phyloP scores from a whole-genome alignment of 2,888 invertebrate genomes.

The Pharmacophagus antenor region DNA sequence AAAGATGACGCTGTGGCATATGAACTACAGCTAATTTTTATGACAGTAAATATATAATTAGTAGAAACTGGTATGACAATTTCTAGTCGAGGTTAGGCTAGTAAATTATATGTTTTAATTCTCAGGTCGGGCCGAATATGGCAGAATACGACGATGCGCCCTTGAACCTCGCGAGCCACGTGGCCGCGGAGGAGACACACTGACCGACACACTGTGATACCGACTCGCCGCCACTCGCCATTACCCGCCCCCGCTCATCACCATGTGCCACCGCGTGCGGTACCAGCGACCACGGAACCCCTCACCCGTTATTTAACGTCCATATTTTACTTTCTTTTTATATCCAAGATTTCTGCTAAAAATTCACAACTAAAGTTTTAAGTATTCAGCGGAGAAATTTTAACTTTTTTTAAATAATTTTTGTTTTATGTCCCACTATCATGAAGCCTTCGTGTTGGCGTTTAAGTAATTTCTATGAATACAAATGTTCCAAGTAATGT shows the following conservation, averaged over 20 bases:
- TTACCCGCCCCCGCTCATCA: not conserved
- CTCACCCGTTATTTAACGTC: not conserved
- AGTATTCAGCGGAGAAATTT: no score
- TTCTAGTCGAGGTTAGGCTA: no score
- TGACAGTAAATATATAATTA: no score
- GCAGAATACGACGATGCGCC: constrained; percentile 83
- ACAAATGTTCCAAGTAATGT: no score
- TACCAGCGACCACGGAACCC: not conserved
- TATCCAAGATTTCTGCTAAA: not conserved
- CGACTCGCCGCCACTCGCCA: constrained; percentile 22
- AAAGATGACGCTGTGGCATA: no score
- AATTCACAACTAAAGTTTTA: no score
- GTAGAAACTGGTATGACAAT: no score
- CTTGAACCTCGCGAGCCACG: constrained; percentile 85
- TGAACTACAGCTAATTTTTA: no score
- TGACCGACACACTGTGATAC: constrained; percentile 47
- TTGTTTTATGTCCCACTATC: no score
- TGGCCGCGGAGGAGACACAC: constrained; percentile 83
- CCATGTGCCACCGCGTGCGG: not conserved
- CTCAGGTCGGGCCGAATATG: constrained; percentile 64
- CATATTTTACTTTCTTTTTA: not conserved
- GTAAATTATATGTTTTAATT: constrained; percentile 3
- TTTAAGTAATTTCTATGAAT: no score
- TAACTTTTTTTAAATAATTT: no score
- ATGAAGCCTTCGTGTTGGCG: no score